These are phyloP conservation scores for Heliothis peltigera DNA, from an alignment of 2,888 invertebrate genomes.

Conservation along the genomic window DNA sequence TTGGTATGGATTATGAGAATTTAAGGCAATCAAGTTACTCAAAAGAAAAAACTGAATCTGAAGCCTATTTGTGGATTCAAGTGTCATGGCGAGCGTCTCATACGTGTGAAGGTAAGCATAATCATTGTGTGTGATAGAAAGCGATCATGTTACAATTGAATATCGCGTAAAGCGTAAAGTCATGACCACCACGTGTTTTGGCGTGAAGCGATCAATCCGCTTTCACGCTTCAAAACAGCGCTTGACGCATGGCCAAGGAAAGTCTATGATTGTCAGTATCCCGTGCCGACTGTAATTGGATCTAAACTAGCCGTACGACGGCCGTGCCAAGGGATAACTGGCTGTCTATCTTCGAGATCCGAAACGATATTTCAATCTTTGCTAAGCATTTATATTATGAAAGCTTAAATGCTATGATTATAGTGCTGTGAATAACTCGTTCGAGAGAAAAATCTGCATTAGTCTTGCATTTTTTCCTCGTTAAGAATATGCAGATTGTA, in stretches of 20 bases:
- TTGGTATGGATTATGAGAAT: slow-evolving; percentile 23
- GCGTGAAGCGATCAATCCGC: slow-evolving; percentile 77
- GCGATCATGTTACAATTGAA: slow-evolving; percentile 80
- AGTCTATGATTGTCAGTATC: slow-evolving; percentile 72
- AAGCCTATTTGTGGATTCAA: slow-evolving; percentile 25
- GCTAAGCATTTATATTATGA: slow-evolving; percentile 42
- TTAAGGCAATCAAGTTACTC: slow-evolving; percentile 6
- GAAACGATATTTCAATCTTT: slow-evolving; percentile 59
- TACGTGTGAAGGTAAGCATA: slow-evolving; percentile 44
- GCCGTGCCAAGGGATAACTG: slow-evolving; percentile 39
- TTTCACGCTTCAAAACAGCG: slow-evolving; percentile 73
- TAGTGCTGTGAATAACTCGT: slow-evolving; percentile 37
- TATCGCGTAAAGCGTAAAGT: slow-evolving; percentile 71
- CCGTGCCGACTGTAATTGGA: slow-evolving; percentile 69
- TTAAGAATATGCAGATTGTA: slow-evolving; percentile 54
- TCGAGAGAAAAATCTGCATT: slow-evolving; percentile 16
- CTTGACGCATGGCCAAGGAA: slow-evolving; percentile 71
- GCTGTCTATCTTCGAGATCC: slow-evolving; percentile 51
- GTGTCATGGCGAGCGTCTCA: slow-evolving; percentile 28
- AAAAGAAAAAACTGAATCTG: slow-evolving; percentile 24
- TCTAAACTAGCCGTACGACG: slow-evolving; percentile 60
- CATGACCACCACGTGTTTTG: slow-evolving; percentile 68
- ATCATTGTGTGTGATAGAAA: slow-evolving; percentile 66
- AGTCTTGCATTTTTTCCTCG: slow-evolving; percentile 33
- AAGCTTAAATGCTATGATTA: slow-evolving; percentile 42